These are phyloP conservation scores for Chinchilla lanigera DNA, from an alignment of 2,113 vertebrate genomes.

Conservation along the genomic window DNA sequence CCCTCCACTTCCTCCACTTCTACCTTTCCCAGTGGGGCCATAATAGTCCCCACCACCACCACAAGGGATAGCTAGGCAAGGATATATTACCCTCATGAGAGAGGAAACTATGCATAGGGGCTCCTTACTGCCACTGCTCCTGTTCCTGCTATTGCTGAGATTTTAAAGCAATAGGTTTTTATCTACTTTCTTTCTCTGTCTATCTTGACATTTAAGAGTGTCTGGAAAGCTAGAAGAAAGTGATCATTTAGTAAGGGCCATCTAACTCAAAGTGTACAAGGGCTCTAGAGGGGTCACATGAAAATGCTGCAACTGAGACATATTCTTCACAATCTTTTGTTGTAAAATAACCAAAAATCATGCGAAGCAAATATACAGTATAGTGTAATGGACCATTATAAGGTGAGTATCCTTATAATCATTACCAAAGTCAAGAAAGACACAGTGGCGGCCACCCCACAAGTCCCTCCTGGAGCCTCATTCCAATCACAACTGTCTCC, in stretches of 20 bases:
- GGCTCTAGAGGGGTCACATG: background rate
- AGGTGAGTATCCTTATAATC: background rate
- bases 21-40: background rate
- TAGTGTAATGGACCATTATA: background rate
- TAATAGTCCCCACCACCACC: background rate
- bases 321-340: slow-evolving; percentile 19
- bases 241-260: background rate
- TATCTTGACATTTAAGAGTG: background rate
- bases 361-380: slow-evolving; percentile 18
- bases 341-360: slow-evolving; percentile 56
- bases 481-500: background rate
- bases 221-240: background rate
- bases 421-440: background rate
- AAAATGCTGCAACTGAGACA: background rate
- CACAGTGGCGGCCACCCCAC: background rate
- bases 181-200: background rate
- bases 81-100: background rate
- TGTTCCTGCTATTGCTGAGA: background rate
- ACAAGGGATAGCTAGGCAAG: background rate
- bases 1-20: background rate
- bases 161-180: background rate
- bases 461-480: background rate
- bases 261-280: background rate
- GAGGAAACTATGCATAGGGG: background rate
- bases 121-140: background rate